Conservation (phyloP, 2,888 invertebrate species). For the Aphrophora alni region DNA sequence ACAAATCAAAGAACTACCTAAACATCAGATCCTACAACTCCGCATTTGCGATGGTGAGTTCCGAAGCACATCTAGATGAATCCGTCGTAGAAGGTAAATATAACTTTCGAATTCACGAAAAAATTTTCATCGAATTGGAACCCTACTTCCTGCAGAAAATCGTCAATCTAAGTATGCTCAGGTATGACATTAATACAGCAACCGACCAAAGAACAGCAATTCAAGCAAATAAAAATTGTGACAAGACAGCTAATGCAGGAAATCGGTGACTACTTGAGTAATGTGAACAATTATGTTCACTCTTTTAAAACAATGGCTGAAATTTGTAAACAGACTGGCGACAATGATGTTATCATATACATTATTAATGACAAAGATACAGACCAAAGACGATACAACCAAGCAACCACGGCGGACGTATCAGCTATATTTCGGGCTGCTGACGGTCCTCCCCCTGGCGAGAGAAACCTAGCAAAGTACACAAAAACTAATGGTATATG, state of each 20-base stretch:
- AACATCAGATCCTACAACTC: conserved; percentile 2
- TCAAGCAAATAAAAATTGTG: too few relatives aligned
- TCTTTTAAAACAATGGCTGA: conserved; percentile 4
- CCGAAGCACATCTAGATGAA: conserved; percentile 9
- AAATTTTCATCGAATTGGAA: background rate
- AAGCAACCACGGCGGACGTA: background rate
- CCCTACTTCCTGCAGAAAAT: conserved; percentile 2
- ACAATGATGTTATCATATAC: background rate
- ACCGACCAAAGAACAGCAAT: background rate
- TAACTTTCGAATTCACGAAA: background rate
- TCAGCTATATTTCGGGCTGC: background rate
- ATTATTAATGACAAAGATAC: background rate
- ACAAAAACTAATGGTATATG: background rate
- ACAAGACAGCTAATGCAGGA: background rate
- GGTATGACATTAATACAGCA: conserved; percentile 12
- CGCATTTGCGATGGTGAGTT: background rate
- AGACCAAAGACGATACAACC: conserved; percentile 14
- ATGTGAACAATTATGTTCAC: background rate
- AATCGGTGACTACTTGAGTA: background rate
- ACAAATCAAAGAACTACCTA: background rate
- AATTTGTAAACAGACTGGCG: conserved; percentile 2
- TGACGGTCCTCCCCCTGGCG: conserved; percentile 11
- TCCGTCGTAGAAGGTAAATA: background rate
- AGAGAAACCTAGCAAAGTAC: conserved; percentile 1
- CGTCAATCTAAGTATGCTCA: background rate